Conservation (phyloP, 2,113 vertebrate genomes). For the Azemiops feae region DNA sequence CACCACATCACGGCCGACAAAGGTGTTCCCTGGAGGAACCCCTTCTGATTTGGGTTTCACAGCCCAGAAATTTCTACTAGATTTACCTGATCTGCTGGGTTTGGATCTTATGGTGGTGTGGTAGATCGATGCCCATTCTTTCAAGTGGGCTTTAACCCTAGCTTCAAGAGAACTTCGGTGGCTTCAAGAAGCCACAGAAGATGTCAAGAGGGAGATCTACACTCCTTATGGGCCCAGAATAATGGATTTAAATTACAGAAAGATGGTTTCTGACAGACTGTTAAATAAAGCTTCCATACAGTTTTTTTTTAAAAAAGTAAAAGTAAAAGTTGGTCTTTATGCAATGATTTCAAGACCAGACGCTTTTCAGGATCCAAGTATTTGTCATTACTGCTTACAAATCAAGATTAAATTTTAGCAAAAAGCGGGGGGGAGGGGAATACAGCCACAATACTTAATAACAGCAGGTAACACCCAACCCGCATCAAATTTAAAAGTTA, state of each 20-base stretch:
- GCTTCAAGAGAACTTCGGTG: not conserved
- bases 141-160: not conserved
- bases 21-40: conserved; percentile 54
- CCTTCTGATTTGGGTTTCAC: not conserved
- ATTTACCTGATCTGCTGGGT: not conserved
- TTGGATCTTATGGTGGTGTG: not conserved
- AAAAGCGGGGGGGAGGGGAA: not conserved
- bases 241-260: not conserved
- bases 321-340: not conserved
- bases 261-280: not conserved
- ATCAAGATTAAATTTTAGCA: conserved; percentile 4
- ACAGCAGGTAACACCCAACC: not conserved
- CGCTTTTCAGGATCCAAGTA: not conserved
- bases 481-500: not conserved
- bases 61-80: not conserved
- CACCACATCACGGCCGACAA: conserved; percentile 92
- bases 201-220: not conserved
- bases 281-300: not conserved
- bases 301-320: not conserved
- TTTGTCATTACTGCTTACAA: not conserved
- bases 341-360: not conserved
- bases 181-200: not conserved
- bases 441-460: not conserved
- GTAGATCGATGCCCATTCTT: not conserved
- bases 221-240: not conserved